These are phyloP conservation scores for Knipowitschia caucasica DNA, from an alignment of 2,797 vertebrate species.

Conservation along the genomic window DNA sequence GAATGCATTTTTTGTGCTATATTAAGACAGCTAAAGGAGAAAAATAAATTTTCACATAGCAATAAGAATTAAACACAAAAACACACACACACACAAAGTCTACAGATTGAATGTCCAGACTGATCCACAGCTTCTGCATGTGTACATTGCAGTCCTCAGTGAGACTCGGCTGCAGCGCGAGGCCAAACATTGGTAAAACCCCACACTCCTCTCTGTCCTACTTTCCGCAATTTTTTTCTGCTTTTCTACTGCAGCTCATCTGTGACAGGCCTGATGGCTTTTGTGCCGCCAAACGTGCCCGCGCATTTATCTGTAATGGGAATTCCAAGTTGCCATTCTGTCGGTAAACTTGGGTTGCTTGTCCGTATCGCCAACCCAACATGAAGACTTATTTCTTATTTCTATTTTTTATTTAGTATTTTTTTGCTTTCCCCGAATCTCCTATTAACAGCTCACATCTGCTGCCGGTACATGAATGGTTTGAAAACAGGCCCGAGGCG, in stretches of 20 bases:
- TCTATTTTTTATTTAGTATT: neutral
- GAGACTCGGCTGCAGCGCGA: conserved; percentile 14
- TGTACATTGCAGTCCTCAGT: neutral
- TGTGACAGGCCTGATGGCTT: conserved; percentile 45
- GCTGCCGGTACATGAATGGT: conserved; percentile 28
- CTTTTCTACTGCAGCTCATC: conserved; percentile 49
- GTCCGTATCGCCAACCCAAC: conserved; percentile 9
- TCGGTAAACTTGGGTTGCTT: neutral
- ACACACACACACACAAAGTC: no score
- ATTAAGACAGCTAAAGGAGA: no score
- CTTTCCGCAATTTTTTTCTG: conserved; percentile 40
- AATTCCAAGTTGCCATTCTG: conserved; percentile 18
- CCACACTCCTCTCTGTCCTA: conserved; percentile 51
- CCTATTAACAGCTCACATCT: conserved; percentile 27
- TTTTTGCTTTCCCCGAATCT: conserved; percentile 14
- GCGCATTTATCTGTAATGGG: conserved; percentile 31
- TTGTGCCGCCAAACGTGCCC: conserved; percentile 35
- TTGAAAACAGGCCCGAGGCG: conserved; percentile 24
- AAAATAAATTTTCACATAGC: no score
- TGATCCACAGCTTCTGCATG: no score
- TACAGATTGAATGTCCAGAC: no score
- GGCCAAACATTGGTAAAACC: conserved; percentile 52
- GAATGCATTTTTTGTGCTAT: no score
- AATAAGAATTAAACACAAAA: no score
- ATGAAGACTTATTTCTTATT: conserved; percentile 13